A percentile compares a stretch with the other conserved stretches of the same genome.
Conservation (phyloP, 2,888 invertebrate species). For the Calameuta pallipes region DNA sequence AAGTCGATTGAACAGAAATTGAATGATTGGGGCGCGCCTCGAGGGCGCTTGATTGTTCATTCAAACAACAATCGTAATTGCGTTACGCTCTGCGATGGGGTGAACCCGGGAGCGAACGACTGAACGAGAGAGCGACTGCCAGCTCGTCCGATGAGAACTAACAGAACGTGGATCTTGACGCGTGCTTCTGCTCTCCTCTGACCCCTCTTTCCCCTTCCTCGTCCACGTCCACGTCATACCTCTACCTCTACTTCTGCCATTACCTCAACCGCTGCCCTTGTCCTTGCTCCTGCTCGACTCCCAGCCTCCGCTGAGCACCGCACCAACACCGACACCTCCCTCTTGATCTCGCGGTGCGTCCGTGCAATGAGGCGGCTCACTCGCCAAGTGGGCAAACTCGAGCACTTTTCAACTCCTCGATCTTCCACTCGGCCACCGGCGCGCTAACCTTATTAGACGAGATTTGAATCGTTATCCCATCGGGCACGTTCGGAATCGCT, state of each 20-base stretch:
- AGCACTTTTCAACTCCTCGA: slow-evolving; percentile 36
- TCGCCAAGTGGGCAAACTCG: slow-evolving; percentile 35
- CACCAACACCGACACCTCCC: not conserved
- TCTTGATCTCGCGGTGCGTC: not conserved
- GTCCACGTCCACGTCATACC: not conserved
- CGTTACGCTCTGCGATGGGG: slow-evolving; percentile 56
- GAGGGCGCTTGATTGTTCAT: slow-evolving; percentile 67
- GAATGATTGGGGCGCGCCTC: slow-evolving; percentile 65
- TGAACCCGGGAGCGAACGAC: slow-evolving; percentile 22
- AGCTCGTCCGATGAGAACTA: slow-evolving; percentile 16
- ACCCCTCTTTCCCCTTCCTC: not conserved
- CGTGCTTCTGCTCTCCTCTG: not conserved
- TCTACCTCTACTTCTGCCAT: not conserved
- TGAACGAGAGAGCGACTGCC: slow-evolving; percentile 11
- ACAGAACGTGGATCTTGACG: not conserved
- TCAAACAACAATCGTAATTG: slow-evolving; percentile 68
- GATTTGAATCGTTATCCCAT: slow-evolving; percentile 43
- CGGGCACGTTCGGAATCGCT: slow-evolving; percentile 13
- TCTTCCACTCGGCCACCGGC: slow-evolving; percentile 15
- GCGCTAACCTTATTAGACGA: slow-evolving; percentile 59
- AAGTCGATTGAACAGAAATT: slow-evolving; percentile 66
- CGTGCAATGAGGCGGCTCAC: slow-evolving; percentile 11
- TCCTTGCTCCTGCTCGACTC: slow-evolving; percentile 15
- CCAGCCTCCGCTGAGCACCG: slow-evolving; percentile 17
- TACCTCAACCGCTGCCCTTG: not conserved